A percentile compares a stretch with the other conserved stretches of the same genome.
Conservation (phyloP, 2,113 vertebrate genomes). For the Heterotis niloticus region DNA sequence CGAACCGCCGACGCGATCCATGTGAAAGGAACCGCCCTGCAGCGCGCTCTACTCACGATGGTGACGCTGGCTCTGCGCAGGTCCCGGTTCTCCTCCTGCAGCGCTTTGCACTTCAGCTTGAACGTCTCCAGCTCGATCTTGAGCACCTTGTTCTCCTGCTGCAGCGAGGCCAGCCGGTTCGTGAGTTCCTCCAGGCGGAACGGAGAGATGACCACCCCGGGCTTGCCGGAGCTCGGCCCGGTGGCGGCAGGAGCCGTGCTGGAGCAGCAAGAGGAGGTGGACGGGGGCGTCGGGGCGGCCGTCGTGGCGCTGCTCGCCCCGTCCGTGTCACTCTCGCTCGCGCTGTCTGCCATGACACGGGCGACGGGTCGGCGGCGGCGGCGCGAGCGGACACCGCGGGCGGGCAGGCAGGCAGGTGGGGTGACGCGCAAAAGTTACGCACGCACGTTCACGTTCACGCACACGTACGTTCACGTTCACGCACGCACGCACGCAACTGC, state of each 20-base stretch:
- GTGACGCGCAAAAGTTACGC: no score
- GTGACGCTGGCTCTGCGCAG: constrained; percentile 97
- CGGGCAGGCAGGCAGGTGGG: no score
- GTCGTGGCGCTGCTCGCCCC: constrained; percentile 73
- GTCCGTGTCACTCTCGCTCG: constrained; percentile 92
- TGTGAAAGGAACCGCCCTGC: no score
- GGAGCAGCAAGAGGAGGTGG: constrained; percentile 34
- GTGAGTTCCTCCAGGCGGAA: constrained; percentile 90
- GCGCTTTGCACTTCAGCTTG: constrained; percentile 95
- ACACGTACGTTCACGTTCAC: no score
- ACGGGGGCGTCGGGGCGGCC: constrained; percentile 64
- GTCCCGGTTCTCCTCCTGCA: constrained; percentile 97
- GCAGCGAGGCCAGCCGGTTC: constrained; percentile 88
- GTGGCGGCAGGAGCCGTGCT: no score
- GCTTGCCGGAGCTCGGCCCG: constrained; percentile 56
- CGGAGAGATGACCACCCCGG: constrained; percentile 84
- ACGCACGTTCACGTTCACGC: no score
- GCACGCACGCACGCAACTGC: no score
- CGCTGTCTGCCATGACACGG: constrained; percentile 85
- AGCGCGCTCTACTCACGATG: constrained; percentile 77
- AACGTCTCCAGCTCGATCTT: constrained; percentile 98
- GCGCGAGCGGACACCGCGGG: no score
- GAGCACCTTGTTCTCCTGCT: constrained; percentile 97
- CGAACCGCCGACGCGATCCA: no score
- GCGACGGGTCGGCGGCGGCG: no score